Evolutionary conservation across 1,140 invertebrate species (phyloP).

Genomic region (Hylaeus anthracinus): DNA sequence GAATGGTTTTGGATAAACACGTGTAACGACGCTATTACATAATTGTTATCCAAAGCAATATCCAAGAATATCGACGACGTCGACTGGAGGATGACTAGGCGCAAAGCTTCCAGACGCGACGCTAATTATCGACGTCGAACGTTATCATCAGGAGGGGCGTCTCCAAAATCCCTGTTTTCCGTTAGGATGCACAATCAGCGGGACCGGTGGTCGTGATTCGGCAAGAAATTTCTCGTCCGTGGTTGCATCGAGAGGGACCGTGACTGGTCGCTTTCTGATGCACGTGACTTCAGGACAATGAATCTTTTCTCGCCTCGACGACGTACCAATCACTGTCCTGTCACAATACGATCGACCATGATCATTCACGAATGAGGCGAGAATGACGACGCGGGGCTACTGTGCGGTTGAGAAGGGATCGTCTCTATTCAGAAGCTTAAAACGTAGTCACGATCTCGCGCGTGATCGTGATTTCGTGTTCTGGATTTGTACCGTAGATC

Average conservation of each 20-base stretch:
- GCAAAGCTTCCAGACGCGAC: no score
- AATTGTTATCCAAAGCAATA: no score
- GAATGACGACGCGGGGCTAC: slow-evolving; percentile 63
- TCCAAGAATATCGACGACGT: no score
- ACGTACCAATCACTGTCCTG: slow-evolving; percentile 66
- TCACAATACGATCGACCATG: slow-evolving; percentile 68
- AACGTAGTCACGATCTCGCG: slow-evolving; percentile 64
- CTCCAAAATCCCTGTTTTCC: background rate
- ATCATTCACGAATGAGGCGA: slow-evolving; percentile 63
- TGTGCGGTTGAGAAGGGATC: slow-evolving; percentile 51
- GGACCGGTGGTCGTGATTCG: slow-evolving; percentile 58
- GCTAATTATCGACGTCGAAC: background rate
- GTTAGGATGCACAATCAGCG: background rate
- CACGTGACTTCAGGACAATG: slow-evolving; percentile 69
- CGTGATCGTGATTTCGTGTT: slow-evolving; percentile 60
- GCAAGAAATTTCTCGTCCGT: slow-evolving; percentile 58
- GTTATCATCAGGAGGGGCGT: background rate
- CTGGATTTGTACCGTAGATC: slow-evolving; percentile 36
- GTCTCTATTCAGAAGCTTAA: slow-evolving; percentile 55
- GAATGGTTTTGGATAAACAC: slow-evolving; percentile 4
- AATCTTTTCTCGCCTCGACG: slow-evolving; percentile 57
- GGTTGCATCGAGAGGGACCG: slow-evolving; percentile 56
- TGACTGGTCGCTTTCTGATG: slow-evolving; percentile 65
- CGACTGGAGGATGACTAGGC: no score
- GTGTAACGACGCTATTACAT: background rate